Evolutionary conservation across 2,797 vertebrate species (phyloP).

Genomic region (Glossophaga mutica): DNA sequence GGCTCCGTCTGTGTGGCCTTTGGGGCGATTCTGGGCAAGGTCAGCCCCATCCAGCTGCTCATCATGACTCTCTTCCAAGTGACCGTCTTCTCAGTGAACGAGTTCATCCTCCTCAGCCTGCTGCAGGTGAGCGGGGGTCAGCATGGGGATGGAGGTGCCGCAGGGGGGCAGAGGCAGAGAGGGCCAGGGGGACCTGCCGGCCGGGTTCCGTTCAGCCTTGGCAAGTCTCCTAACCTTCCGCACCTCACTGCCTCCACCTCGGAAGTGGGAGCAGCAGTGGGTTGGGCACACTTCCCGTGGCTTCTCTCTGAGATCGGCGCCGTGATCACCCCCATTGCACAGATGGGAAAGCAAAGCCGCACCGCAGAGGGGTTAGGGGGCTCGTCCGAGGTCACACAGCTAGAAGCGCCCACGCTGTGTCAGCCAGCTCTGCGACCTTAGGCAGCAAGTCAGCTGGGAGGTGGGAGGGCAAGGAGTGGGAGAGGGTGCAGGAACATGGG

Average conservation of each 20-base stretch:
- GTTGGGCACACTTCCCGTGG: neutral
- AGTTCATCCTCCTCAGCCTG: slow-evolving; percentile 90
- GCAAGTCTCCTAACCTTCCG: neutral
- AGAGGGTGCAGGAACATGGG: neutral
- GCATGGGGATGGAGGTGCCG: too few species aligned
- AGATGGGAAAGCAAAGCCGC: slow-evolving; percentile 10
- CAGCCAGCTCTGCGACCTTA: neutral
- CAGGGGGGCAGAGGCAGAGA: neutral
- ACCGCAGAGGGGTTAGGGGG: neutral
- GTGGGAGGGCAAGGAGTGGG: neutral
- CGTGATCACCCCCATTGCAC: neutral
- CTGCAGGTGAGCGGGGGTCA: slow-evolving; percentile 87
- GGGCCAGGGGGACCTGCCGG: too few species aligned
- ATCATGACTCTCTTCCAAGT: slow-evolving; percentile 94
- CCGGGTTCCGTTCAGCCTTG: neutral
- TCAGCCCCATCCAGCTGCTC: slow-evolving; percentile 93
- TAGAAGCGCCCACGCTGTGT: neutral
- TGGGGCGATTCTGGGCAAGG: slow-evolving; percentile 94
- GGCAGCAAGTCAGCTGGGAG: neutral
- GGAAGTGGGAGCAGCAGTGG: neutral
- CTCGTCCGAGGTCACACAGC: neutral
- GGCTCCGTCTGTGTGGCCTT: slow-evolving; percentile 93
- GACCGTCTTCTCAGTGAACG: slow-evolving; percentile 93
- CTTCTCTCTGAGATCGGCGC: neutral
- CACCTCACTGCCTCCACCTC: neutral